Evolutionary conservation across 2,797 vertebrate genomes (phyloP).

Genomic region (Argya squamiceps): DNA sequence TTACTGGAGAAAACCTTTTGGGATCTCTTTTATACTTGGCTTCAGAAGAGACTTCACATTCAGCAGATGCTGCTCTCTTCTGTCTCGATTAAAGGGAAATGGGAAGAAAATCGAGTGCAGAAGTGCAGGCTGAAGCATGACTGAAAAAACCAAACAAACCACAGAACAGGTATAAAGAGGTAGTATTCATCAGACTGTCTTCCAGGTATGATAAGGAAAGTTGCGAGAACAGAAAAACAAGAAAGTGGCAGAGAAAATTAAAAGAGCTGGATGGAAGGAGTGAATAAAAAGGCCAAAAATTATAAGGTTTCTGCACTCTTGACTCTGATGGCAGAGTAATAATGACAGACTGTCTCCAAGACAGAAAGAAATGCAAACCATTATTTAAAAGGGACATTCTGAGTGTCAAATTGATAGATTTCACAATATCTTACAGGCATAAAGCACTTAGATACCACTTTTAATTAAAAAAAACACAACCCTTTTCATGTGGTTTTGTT

Average conservation of each 20-base stretch:
- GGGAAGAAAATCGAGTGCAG: neutral
- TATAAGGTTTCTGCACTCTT: neutral
- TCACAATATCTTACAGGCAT: neutral
- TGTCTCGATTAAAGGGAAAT: neutral
- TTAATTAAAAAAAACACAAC: neutral
- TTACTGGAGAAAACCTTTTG: neutral
- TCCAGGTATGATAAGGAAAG: neutral
- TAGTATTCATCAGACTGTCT: neutral
- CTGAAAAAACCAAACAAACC: neutral
- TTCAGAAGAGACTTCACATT: neutral
- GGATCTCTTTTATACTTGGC: neutral
- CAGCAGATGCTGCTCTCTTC: neutral
- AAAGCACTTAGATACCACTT: neutral
- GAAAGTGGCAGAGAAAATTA: neutral
- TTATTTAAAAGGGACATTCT: neutral
- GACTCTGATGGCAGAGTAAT: neutral
- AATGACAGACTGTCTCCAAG: neutral
- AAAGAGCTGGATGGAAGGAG: neutral
- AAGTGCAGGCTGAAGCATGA: neutral
- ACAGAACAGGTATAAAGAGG: neutral
- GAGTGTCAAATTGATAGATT: neutral
- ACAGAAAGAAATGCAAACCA: neutral
- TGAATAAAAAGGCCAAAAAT: neutral
- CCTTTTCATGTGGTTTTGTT: neutral
- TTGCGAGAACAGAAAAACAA: neutral